Base-by-base conservation (phyloP, 2,888 invertebrate species). In the Eucera pruinosa region DNA sequence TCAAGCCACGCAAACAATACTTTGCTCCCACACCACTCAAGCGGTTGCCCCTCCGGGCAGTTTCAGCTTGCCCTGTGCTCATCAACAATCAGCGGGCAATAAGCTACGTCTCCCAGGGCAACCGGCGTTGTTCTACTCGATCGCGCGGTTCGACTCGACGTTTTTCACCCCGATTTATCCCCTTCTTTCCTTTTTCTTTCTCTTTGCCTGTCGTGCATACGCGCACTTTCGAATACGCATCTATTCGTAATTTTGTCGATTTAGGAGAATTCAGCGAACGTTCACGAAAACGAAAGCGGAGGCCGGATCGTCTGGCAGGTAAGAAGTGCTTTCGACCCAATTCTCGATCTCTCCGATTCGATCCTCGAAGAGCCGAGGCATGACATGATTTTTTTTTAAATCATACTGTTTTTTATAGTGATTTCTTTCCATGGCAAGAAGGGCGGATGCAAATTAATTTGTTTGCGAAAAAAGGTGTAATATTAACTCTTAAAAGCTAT, bases 261-360 rank as follows among this genome's bases (percentile, higher is more conserved):
- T 23, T 3, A 13, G n/a, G 23, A 23, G 33, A 23, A 39, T 55
- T 55, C 33, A 47, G 55, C 55, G 55, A 55, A 36, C 66, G 57
- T 52, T 41, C 43, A 33, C 60, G 41, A 33, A 27, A 43, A 52
- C 62, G n/a, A 33, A n/a, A 23, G 25, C 18, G 45, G 33, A 47
- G 20, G 58, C 47, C 15, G 11, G 27, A 58, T 48, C 48, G 48
- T 58, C 48, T 11, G 39, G 48, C 47, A 48, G 39, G 67, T 27
- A 48, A 67, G 48, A 58, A 39, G 58, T 36, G 39, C 30, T 48
- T 41, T 67, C 67, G 47, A 67, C 67, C 58, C 39, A 27, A 18
- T 58, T 67, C 23, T 33, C n/a, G 20, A 11, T 20, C 15, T 20
- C 47, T n/a, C 2, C n/a, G 23, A n/a, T 2, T 54, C 48, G 30